A percentile compares a stretch with the other conserved stretches of the same genome.
Evolutionary conservation across 2,888 invertebrate genomes (phyloP).

Genomic region (Euzophera pinguis): DNA sequence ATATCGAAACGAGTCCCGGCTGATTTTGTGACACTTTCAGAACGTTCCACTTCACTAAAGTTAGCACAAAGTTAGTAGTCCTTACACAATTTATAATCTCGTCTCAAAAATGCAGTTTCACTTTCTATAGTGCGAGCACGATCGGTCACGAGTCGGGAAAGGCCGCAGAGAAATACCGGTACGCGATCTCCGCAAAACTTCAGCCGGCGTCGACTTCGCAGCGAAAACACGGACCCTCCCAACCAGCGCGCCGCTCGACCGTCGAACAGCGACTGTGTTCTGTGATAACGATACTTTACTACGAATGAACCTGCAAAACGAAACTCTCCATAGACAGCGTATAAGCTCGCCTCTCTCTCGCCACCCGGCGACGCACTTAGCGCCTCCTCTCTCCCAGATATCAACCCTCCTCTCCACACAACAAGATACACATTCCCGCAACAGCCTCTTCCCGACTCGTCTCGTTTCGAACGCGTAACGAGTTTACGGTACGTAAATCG

Average conservation of each 20-base stretch:
- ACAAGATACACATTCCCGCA: conserved; percentile 55
- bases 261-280: conserved; percentile 67
- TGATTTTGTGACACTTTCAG: conserved; percentile 45
- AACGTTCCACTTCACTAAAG: conserved; percentile 54
- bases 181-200: conserved; percentile 71
- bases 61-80: conserved; percentile 47
- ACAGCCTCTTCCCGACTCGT: conserved; percentile 44
- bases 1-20: conserved; percentile 65
- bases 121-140: conserved; percentile 59
- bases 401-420: conserved; percentile 43
- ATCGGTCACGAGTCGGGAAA: conserved; percentile 54
- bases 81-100: conserved; percentile 45
- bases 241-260: conserved; percentile 64
- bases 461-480: conserved; percentile 68
- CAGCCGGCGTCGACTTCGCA: conserved; percentile 41
- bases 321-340: conserved; percentile 59
- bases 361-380: conserved; percentile 48
- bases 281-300: conserved; percentile 73
- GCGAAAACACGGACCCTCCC: conserved; percentile 35
- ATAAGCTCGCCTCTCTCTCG: conserved; percentile 67
- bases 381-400: conserved; percentile 36
- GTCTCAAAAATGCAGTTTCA: conserved; percentile 54
- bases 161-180: conserved; percentile 45
- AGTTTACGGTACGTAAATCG: conserved; percentile 78
- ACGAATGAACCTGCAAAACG: conserved; percentile 68